phyloP scores from a whole-genome alignment of 2,113 vertebrate genomes.

The Malurus elegans region DNA sequence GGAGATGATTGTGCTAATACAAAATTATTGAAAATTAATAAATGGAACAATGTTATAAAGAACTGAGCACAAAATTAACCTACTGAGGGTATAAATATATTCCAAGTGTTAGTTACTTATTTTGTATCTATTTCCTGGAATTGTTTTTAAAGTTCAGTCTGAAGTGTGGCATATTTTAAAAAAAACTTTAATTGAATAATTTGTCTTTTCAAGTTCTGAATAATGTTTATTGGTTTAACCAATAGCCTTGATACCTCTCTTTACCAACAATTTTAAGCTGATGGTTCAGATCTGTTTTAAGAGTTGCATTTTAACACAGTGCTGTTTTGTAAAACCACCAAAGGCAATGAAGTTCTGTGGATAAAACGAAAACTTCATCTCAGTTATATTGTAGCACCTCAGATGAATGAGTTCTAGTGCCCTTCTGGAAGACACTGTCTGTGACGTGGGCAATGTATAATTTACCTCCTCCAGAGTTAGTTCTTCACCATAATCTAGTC shows the following conservation, averaged over 20 bases:
- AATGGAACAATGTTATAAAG: not conserved
- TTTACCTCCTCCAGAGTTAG: not conserved
- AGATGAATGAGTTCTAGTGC: not conserved
- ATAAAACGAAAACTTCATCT: not conserved
- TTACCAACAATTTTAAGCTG: not conserved
- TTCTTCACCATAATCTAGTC: not conserved
- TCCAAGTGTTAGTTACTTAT: not conserved
- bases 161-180: not conserved
- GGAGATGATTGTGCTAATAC: not conserved
- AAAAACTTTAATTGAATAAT: not conserved
- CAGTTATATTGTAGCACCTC: not conserved
- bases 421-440: not conserved
- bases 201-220: not conserved
- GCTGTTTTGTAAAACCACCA: not conserved
- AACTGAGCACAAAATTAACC: not conserved
- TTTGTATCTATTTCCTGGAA: not conserved
- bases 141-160: not conserved
- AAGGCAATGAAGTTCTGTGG: not conserved
- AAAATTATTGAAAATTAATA: not conserved
- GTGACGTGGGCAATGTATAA: not conserved
- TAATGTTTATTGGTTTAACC: not conserved
- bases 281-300: not conserved
- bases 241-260: not conserved
- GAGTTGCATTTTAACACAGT: not conserved
- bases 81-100: not conserved